Evolutionary conservation across 2,113 vertebrate species (phyloP).

Genomic region (Heterocephalus glaber): DNA sequence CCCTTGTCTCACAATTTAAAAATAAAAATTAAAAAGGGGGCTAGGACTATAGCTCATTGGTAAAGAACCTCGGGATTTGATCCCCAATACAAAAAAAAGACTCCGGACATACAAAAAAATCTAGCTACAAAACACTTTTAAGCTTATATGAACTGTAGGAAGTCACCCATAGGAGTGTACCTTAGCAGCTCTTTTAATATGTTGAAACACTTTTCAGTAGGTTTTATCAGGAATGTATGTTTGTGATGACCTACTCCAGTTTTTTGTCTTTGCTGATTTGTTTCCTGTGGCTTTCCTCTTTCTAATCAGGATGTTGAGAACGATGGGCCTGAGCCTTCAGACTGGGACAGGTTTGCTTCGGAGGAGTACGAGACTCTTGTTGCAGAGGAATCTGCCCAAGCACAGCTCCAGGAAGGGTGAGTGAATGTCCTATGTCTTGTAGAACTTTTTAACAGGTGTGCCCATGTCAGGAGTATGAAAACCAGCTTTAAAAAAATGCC

Average conservation of each 20-base stretch:
- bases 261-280: neutral
- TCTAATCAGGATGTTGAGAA: conserved; percentile 91
- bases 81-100: neutral
- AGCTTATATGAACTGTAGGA: neutral
- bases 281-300: neutral
- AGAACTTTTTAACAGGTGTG: neutral
- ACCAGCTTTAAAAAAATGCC: conserved; percentile 1
- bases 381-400: conserved; percentile 96
- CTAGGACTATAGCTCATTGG: no score
- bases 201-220: conserved; percentile 18
- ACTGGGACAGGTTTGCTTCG: conserved; percentile 98
- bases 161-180: neutral
- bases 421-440: conserved; percentile 23
- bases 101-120: neutral
- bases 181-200: neutral
- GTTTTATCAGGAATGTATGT: neutral
- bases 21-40: no score
- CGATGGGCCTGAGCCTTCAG: conserved; percentile 95
- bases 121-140: neutral
- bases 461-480: neutral
- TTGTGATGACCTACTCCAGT: neutral
- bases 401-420: conserved; percentile 96
- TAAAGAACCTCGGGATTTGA: neutral
- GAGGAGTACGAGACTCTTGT: conserved; percentile 99
- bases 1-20: neutral